These are phyloP conservation scores for Thamnophis sirtalis DNA, from an alignment of 2,113 vertebrate genomes.

Conservation along the genomic window DNA sequence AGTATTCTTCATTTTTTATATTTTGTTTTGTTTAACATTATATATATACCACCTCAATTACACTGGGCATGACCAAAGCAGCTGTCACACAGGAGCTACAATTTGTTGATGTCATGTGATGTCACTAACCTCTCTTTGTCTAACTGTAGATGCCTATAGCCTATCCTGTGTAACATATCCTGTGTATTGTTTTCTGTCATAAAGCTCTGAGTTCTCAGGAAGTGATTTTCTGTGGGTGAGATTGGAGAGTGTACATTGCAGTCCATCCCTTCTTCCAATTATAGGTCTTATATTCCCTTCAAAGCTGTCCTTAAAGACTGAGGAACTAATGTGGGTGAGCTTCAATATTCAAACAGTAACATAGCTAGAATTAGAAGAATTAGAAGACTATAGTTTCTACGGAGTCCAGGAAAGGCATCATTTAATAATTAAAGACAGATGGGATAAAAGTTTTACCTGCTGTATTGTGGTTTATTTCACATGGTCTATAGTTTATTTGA, in stretches of 20 bases:
- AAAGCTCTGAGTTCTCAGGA: neutral
- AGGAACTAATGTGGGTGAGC: neutral
- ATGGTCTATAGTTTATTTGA: neutral
- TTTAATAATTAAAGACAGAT: neutral
- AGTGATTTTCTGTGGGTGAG: neutral
- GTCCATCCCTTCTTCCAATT: neutral
- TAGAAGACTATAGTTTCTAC: neutral
- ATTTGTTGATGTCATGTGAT: neutral
- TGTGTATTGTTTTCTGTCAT: neutral
- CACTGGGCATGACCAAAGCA: neutral
- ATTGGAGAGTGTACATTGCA: neutral
- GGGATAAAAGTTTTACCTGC: neutral
- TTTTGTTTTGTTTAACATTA: neutral
- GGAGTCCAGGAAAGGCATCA: neutral
- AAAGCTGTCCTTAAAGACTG: neutral
- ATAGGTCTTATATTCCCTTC: neutral
- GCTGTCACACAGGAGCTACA: neutral
- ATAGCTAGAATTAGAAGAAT: neutral
- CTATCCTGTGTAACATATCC: too few relatives aligned
- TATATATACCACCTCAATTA: neutral
- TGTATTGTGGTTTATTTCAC: neutral
- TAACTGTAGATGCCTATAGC: neutral
- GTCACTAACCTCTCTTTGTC: neutral
- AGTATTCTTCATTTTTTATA: neutral
- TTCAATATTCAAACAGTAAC: neutral